Base-by-base conservation (phyloP, 2,113 vertebrate species). In the Poecilia latipinna region DNA sequence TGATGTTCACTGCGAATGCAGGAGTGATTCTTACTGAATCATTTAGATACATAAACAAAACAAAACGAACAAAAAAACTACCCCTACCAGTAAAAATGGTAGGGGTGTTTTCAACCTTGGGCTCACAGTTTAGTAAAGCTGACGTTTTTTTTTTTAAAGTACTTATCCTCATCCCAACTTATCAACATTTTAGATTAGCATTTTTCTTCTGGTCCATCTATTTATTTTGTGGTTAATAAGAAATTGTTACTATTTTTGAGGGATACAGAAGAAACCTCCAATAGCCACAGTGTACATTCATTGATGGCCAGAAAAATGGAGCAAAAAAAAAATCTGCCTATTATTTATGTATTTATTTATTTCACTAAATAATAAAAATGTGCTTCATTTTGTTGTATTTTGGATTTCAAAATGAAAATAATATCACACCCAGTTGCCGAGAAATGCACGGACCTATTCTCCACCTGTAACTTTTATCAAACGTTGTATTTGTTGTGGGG, bases 391-490 rank as follows among this genome's bases (percentile, higher is more conserved):
- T 17, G 24, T 24, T 10, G 10, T 57, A 17, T 10, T 57, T n/a
- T 57, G 24, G 51, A 57, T 57, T 57, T 24, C n/a, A n/a, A 57
- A 57, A 19, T 3, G 2, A n/a, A n/a, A 57, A n/a, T n/a, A 8
- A 57, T 57, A 57, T 57, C 0, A n/a, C 51, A 57, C n/a, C 51
- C 51, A 57, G 5, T n/a, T 57, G 4, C 51, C 51, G n/a, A 57
- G 22, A 57, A 19, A 57, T 57, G 51, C 51, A n/a, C 17, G 1
- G 6, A 54, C 6, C 13, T 6, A 61, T 51, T 65, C 39, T 24
- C 17, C 65, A 10, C 66, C 31, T 24, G 8, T 69, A 62, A 57
- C 33, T 70, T 69, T 62, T 29, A 31, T 32, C 62, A 48, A 72
- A 62, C 11, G 69, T 61, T 31, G 32, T 75, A 33, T 61, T 12